These are phyloP conservation scores for Portevinia maculata DNA, from an alignment of 2,888 invertebrate genomes.

Conservation along the genomic window DNA sequence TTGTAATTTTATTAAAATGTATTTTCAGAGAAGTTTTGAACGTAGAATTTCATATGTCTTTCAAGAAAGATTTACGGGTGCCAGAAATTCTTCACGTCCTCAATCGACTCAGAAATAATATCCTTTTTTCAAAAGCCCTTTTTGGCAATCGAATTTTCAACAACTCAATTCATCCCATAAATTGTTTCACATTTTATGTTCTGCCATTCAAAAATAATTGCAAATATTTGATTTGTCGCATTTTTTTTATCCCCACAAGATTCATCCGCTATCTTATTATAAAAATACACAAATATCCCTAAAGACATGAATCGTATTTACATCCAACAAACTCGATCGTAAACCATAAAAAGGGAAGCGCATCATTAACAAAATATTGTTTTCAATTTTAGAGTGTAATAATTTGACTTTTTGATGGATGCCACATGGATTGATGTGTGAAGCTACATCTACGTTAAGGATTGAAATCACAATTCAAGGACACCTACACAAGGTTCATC, in stretches of 20 bases:
- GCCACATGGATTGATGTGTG: conserved; percentile 8
- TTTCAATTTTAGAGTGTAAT: conserved; percentile 44
- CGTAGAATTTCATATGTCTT: too few relatives aligned
- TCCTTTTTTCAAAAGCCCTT: too few relatives aligned
- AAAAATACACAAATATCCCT: neutral
- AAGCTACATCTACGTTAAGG: neutral
- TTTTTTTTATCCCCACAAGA: too few relatives aligned
- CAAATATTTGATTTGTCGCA: too few relatives aligned
- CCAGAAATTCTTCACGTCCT: too few relatives aligned
- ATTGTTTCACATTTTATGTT: conserved; percentile 20
- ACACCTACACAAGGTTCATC: conserved; percentile 14
- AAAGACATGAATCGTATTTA: conserved; percentile 10
- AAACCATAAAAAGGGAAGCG: conserved; percentile 26
- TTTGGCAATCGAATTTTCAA: too few relatives aligned
- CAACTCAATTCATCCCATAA: neutral
- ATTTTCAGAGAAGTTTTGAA: too few relatives aligned
- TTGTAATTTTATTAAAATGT: too few relatives aligned
- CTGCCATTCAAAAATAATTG: conserved; percentile 28
- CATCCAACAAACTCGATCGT: conserved; percentile 34
- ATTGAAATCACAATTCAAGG: conserved; percentile 32
- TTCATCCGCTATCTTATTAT: neutral
- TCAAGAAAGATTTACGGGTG: too few relatives aligned
- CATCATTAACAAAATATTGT: conserved; percentile 38
- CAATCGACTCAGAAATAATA: too few relatives aligned
- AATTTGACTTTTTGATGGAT: conserved; percentile 28